Evolutionary conservation across 2,797 vertebrate genomes (phyloP), one percentile per base, ranked within the genome.

Genomic region (Scomberomorus guttatus): DNA sequence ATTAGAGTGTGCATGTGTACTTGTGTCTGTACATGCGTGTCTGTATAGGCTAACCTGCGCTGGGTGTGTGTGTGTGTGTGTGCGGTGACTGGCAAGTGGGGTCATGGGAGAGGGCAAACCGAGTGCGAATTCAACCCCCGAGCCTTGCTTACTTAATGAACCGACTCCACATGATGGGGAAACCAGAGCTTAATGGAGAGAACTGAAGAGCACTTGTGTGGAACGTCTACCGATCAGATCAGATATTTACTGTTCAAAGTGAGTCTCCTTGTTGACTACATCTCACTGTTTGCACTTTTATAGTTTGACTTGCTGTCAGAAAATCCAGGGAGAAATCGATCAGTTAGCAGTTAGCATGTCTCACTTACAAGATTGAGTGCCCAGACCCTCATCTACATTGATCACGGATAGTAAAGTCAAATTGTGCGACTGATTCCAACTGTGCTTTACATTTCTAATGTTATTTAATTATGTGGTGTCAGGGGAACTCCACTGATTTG

Each of bases 61-160:
- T 88, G 46, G 18, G 18, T 62, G 62, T 83, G 66, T 2, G 22
- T 54, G 34, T 48, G 59, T 18, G 46, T 50, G 17, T 59, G 84
- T 81, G 77, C 73, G 52, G 71, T 62, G 88, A 90, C 89, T 87
- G 69, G 85, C 80, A 86, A 93, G 84, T 65, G 70, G 76, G 92
- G 92, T 93, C 93, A 95, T 93, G 92, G 90, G 92, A 94, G 92
- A 94, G 92, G 90, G 90, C 89, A 93, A 62, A 51, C 55, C 0
- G 44, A 91, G 92, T 90, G 89, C 86, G 89, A 92, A 93, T 83
- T 90, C 84, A 90, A 88, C 89, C 90, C 88, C 75, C 83, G 78
- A 89, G 88, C 91, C 87, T 80, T 89, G 90, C 87, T 93, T 91
- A 88, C 88, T 88, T 90, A 94, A 93, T 93, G 93, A 92, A 89